Evolutionary conservation across 2,797 vertebrate genomes (phyloP).

Genomic region (Poecile montanus): DNA sequence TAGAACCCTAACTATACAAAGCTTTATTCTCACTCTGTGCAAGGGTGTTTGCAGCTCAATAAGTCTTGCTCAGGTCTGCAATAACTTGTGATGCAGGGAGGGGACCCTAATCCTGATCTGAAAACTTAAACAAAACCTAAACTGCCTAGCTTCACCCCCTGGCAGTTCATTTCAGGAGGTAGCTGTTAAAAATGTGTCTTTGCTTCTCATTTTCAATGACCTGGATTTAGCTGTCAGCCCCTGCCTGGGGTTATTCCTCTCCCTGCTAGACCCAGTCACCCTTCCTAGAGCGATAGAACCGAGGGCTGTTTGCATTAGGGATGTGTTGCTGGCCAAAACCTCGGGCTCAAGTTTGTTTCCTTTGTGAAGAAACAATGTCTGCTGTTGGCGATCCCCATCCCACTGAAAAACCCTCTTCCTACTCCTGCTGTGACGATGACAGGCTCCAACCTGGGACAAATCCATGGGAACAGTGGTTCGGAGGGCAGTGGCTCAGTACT

Average conservation of each 20-base stretch:
- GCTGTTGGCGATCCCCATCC: not conserved
- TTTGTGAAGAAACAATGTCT: not conserved
- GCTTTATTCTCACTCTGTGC: not conserved
- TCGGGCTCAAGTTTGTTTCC: not conserved
- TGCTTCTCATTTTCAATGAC: not conserved
- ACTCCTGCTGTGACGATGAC: conserved; percentile 34
- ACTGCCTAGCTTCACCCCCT: accelerated
- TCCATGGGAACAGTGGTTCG: not conserved
- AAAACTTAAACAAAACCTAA: not conserved
- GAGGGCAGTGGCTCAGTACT: not conserved
- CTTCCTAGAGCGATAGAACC: not conserved
- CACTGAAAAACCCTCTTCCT: not conserved
- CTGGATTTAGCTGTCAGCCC: not conserved
- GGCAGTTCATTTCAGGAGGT: not conserved
- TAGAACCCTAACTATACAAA: not conserved
- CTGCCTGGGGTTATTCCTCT: not conserved
- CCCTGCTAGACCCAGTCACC: not conserved
- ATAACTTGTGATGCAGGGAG: not conserved
- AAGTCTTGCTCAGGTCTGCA: not conserved
- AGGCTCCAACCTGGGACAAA: conserved; percentile 2
- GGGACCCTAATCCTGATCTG: not conserved
- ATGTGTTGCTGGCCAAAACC: not conserved
- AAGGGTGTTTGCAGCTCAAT: not conserved
- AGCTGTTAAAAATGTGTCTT: not conserved
- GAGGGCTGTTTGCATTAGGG: not conserved